Evolutionary conservation across 2,888 invertebrate species (phyloP).

Genomic region (Coelogynopora nodosa): DNA sequence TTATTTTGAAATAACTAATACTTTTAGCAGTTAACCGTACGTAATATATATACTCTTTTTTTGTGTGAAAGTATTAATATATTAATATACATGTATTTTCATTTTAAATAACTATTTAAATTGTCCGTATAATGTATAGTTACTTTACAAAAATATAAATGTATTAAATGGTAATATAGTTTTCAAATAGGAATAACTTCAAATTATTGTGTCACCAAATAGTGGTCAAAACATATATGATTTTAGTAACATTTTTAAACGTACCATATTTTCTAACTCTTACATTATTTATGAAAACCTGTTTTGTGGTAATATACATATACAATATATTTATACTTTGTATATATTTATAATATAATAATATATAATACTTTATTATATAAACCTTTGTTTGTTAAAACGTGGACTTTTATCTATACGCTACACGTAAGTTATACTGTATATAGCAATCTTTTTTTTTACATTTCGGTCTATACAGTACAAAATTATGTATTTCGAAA

Average conservation of each 20-base stretch:
- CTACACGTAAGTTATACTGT: too few relatives aligned
- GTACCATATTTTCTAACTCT: neutral
- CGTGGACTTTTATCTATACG: too few relatives aligned
- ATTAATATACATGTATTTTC: neutral
- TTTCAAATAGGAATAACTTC: neutral
- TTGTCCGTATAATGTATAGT: neutral
- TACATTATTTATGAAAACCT: too few relatives aligned
- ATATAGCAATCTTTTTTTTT: too few relatives aligned
- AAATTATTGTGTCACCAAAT: neutral
- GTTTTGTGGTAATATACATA: too few relatives aligned
- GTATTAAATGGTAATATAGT: neutral
- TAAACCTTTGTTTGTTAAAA: too few relatives aligned
- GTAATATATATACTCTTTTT: neutral
- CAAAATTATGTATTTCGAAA: too few relatives aligned
- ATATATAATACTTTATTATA: too few relatives aligned
- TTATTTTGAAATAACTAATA: neutral
- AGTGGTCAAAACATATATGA: too few relatives aligned
- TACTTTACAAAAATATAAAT: neutral
- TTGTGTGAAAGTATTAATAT: neutral
- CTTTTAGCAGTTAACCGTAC: neutral
- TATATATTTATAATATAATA: too few relatives aligned
- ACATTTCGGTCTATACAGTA: too few relatives aligned
- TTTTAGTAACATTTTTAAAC: neutral
- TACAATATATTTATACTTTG: too few relatives aligned
- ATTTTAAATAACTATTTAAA: neutral